phyloP scores from a whole-genome alignment of 2,113 vertebrate species.

The Syngnathus typhle region DNA sequence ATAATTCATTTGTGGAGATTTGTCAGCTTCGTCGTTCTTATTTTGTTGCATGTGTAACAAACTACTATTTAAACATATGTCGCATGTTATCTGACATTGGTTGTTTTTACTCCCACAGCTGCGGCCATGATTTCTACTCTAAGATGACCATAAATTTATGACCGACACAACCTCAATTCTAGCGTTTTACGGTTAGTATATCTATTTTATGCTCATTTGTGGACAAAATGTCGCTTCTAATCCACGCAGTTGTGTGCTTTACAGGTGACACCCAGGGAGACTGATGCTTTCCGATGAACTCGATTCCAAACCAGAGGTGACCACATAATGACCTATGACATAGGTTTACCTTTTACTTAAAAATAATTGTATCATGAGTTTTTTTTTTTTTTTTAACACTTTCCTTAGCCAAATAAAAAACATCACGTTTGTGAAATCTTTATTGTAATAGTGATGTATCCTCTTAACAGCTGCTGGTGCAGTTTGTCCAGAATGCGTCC shows the following conservation, averaged over 20 bases:
- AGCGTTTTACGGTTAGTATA: constrained; percentile 30
- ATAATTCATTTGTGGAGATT: background rate
- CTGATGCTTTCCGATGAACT: constrained; percentile 99
- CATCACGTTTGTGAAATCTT: background rate
- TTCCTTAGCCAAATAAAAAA: background rate
- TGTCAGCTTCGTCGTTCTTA: background rate
- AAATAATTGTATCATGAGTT: too few relatives aligned
- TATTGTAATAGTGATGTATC: background rate
- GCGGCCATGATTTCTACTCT: constrained; percentile 24
- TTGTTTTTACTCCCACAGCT: constrained; percentile 13
- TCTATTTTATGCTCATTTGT: background rate
- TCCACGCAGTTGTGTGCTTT: constrained; percentile 1
- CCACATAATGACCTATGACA: too few relatives aligned
- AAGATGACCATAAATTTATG: constrained; percentile 51
- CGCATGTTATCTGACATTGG: background rate
- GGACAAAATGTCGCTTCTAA: background rate
- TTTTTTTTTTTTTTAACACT: too few relatives aligned
- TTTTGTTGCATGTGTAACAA: background rate
- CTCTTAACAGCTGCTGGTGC: constrained; percentile 88
- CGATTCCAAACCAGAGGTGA: constrained; percentile 98
- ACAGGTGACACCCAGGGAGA: constrained; percentile 78
- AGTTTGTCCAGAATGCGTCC: constrained; percentile 98
- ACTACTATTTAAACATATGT: background rate
- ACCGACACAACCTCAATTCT: constrained; percentile 7
- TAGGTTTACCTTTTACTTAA: too few relatives aligned